These are phyloP conservation scores for Epinephelus awoara DNA, from an alignment of 2,797 vertebrate species.

Conservation along the genomic window DNA sequence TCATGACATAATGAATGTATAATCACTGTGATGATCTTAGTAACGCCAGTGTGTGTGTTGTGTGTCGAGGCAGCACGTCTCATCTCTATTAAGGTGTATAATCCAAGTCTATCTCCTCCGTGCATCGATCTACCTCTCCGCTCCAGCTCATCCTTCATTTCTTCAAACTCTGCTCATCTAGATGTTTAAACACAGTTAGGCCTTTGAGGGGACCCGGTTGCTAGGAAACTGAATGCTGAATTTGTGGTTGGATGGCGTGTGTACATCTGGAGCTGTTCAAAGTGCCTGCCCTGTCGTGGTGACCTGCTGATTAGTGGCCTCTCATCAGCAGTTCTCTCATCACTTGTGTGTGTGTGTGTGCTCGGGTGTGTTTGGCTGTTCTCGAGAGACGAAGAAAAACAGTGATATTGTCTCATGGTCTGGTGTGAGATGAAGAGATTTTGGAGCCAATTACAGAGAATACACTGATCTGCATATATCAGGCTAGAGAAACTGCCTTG, in stretches of 20 bases:
- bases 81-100: constrained; percentile 22
- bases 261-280: constrained; percentile 76
- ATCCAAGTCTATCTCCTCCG: constrained; percentile 11
- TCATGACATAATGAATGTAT: neutral
- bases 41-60: neutral
- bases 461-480: neutral
- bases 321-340: constrained; percentile 54
- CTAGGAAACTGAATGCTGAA: constrained; percentile 85
- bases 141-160: constrained; percentile 56
- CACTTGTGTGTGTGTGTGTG: neutral
- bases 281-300: constrained; percentile 67
- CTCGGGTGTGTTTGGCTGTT: constrained; percentile 33
- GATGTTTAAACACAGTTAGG: constrained; percentile 73
- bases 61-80: neutral
- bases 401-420: neutral
- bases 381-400: constrained; percentile 23
- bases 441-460: constrained; percentile 23
- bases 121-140: constrained; percentile 22
- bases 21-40: neutral
- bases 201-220: constrained; percentile 82
- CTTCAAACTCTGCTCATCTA: constrained; percentile 70
- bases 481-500: neutral
- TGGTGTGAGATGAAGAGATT: constrained; percentile 30
- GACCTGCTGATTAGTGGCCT: constrained; percentile 67
- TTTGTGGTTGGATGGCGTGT: constrained; percentile 69